These are phyloP conservation scores for Hyposmocoma kahamanoa DNA, from an alignment of 1,140 invertebrate species.

Conservation along the genomic window DNA sequence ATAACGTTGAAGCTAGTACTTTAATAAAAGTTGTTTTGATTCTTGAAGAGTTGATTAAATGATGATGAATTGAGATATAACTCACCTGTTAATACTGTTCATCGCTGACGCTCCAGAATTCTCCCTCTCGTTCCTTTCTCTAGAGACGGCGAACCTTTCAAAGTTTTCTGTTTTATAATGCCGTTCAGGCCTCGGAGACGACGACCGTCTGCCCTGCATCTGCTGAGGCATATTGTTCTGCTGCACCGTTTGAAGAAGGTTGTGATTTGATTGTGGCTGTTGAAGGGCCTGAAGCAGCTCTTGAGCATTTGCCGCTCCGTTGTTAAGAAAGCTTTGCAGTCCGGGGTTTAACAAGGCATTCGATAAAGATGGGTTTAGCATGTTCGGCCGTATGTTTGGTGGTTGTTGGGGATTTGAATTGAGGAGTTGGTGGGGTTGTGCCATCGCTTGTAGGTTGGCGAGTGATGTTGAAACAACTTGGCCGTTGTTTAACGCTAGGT, in stretches of 20 bases:
- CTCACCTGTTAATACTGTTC: slow-evolving; percentile 71
- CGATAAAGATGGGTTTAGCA: slow-evolving; percentile 69
- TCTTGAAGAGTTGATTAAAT: no score
- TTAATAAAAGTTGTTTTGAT: no score
- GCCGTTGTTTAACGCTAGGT: slow-evolving; percentile 84
- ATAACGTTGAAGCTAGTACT: no score
- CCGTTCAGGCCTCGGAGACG: slow-evolving; percentile 58
- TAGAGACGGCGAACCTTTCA: slow-evolving; percentile 49
- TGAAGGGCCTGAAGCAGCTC: slow-evolving; percentile 79
- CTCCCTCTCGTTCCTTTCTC: slow-evolving; percentile 64
- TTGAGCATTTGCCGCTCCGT: slow-evolving; percentile 78
- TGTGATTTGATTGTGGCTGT: slow-evolving; percentile 64
- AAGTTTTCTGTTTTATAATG: slow-evolving; percentile 70
- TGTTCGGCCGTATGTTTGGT: slow-evolving; percentile 73
- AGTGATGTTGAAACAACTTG: slow-evolving; percentile 90
- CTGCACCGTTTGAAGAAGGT: slow-evolving; percentile 62
- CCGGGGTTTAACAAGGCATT: slow-evolving; percentile 77
- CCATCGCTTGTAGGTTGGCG: slow-evolving; percentile 86
- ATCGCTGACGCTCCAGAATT: slow-evolving; percentile 54
- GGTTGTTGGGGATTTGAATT: slow-evolving; percentile 59
- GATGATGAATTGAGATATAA: no score
- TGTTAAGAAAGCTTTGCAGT: slow-evolving; percentile 80
- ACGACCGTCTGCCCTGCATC: slow-evolving; percentile 55
- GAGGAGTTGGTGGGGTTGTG: slow-evolving; percentile 78
- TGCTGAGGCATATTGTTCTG: slow-evolving; percentile 61